Percentiles rank a stretch among this genome's conserved stretches.
Conservation (phyloP, 2,797 vertebrate genomes). For the Semotilus atromaculatus region DNA sequence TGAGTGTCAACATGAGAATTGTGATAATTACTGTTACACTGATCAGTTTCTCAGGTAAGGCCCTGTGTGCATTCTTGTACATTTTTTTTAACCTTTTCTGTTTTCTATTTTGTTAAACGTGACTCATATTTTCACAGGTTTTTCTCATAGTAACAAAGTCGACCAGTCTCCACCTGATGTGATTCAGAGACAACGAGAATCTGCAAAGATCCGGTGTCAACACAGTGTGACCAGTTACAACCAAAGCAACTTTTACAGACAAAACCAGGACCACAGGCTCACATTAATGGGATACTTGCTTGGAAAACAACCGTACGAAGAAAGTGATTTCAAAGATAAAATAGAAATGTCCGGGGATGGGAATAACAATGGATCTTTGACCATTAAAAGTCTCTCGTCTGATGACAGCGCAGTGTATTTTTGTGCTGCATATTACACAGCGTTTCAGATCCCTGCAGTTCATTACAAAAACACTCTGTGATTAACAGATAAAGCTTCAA, state of each 20-base stretch:
- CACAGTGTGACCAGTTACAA: not conserved
- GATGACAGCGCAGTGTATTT: constrained; percentile 66
- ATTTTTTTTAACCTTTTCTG: constrained; percentile 40
- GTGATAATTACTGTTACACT: not conserved
- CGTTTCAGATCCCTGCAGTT: constrained; percentile 29
- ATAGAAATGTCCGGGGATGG: constrained; percentile 49
- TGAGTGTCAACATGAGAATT: constrained; percentile 11
- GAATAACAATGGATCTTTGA: constrained; percentile 48
- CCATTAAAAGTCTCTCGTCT: not conserved
- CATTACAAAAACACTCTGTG: constrained; percentile 60
- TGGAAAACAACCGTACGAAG: rapidly evolving
- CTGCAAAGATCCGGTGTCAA: constrained; percentile 47
- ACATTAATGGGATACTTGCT: constrained; percentile 52
- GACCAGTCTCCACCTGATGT: constrained; percentile 41
- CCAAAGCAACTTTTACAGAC: constrained; percentile 58
- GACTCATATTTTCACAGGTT: constrained; percentile 45
- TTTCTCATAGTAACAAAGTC: constrained; percentile 50
- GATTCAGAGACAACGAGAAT: constrained; percentile 1
- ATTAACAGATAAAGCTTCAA: not conserved
- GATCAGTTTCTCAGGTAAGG: constrained; percentile 32
- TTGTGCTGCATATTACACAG: constrained; percentile 70
- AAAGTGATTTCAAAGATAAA: not conserved
- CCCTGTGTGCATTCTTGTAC: not conserved
- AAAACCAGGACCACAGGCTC: constrained; percentile 26
- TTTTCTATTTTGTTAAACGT: constrained; percentile 18